phyloP scores from a whole-genome alignment of 2,113 vertebrate genomes.

The Dascyllus trimaculatus region DNA sequence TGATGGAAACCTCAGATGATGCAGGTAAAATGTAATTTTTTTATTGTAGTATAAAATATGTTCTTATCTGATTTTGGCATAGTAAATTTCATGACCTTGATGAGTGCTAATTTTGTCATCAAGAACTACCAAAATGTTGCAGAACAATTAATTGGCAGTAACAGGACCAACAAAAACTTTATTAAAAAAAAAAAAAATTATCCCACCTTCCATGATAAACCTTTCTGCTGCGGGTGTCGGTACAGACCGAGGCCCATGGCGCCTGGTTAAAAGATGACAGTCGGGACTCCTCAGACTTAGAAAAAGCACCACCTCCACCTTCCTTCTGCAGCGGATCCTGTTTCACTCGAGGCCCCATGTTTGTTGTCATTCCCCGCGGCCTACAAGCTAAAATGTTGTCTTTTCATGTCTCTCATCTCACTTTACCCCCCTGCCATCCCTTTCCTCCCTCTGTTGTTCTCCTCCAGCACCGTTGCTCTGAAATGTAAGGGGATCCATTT shows the following conservation, averaged over 20 bases:
- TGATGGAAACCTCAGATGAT: no score
- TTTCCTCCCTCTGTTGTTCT: conserved; percentile 19
- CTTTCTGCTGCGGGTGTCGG: not conserved
- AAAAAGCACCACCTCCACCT: conserved; percentile 14
- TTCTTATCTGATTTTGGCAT: no score
- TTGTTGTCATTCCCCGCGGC: conserved; percentile 71
- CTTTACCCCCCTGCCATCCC: conserved; percentile 14
- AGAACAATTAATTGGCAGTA: no score
- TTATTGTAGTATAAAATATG: no score
- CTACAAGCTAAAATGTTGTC: conserved; percentile 67
- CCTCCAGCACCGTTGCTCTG: not conserved
- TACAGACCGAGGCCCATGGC: not conserved
- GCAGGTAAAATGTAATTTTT: no score
- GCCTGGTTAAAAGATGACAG: not conserved
- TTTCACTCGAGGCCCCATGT: conserved; percentile 63
- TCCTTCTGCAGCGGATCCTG: conserved; percentile 16
- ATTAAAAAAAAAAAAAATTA: no score
- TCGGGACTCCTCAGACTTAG: not conserved
- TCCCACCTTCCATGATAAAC: not conserved
- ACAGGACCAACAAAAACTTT: no score
- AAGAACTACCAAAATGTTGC: no score
- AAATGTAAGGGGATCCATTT: conserved; percentile 46
- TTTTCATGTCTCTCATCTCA: conserved; percentile 54
- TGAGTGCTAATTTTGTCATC: no score
- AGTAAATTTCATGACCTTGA: no score